A percentile compares a stretch with the other conserved stretches of the same genome.
These are phyloP conservation scores for Anoura caudifer DNA, from an alignment of 2,113 vertebrate species.

Conservation along the genomic window DNA sequence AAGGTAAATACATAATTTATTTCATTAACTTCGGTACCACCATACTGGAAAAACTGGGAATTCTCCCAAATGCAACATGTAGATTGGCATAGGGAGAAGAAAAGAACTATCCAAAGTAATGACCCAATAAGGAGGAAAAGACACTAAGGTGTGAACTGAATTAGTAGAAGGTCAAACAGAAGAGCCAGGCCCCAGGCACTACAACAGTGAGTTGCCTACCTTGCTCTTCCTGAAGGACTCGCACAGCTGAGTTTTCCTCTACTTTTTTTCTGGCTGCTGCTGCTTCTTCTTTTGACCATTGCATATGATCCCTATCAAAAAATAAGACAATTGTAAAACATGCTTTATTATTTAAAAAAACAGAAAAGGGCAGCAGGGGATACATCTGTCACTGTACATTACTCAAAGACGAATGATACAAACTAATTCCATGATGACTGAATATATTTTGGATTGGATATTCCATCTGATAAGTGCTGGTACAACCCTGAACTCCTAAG, in stretches of 20 bases:
- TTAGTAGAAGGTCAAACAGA: not conserved
- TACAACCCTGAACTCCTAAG: constrained; percentile 6
- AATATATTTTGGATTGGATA: not conserved
- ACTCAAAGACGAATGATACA: constrained; percentile 34
- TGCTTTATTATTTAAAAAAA: not conserved
- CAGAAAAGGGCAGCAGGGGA: not conserved
- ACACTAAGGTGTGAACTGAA: not conserved
- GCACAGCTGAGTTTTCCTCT: constrained; percentile 85
- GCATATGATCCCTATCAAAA: constrained; percentile 91
- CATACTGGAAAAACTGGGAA: constrained; percentile 7
- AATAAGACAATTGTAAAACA: constrained; percentile 1
- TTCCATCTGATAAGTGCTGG: not conserved
- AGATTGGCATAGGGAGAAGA: constrained; percentile 9
- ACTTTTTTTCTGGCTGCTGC: constrained; percentile 83
- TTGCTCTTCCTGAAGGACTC: constrained; percentile 85
- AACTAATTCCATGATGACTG: not conserved
- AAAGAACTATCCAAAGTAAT: not conserved
- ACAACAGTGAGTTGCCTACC: constrained; percentile 71
- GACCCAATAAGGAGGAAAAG: not conserved
- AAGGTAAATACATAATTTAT: constrained; percentile 31
- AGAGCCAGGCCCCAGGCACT: not conserved
- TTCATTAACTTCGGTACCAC: constrained; percentile 19
- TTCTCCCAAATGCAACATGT: constrained; percentile 17
- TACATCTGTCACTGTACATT: not conserved
- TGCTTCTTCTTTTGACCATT: constrained; percentile 91